Evolutionary conservation across 2,113 vertebrate genomes (phyloP).

Genomic region (Ardeotis arabs): DNA sequence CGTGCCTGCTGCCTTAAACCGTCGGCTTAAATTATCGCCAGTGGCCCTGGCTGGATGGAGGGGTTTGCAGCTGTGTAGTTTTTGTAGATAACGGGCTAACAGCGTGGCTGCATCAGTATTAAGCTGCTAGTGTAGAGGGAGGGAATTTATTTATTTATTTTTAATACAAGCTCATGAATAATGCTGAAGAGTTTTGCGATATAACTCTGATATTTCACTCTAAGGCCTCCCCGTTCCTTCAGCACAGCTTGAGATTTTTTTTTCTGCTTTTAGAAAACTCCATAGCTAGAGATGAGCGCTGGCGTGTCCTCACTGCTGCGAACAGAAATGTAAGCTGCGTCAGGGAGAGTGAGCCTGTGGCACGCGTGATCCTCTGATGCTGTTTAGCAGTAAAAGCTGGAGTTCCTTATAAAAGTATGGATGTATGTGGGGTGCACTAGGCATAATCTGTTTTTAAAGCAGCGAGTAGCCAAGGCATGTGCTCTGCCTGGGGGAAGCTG

Average conservation of each 20-base stretch:
- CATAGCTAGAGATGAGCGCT: neutral
- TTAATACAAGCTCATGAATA: neutral
- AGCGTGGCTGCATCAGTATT: neutral
- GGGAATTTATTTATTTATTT: neutral
- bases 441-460: neutral
- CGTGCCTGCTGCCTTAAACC: fast-evolving
- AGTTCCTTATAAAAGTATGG: neutral
- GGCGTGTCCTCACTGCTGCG: neutral
- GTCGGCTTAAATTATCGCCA: neutral
- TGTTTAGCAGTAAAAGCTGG: neutral
- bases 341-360: neutral
- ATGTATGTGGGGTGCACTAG: neutral
- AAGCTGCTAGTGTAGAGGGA: neutral
- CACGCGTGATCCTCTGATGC: neutral
- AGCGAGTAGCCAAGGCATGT: neutral
- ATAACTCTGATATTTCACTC: neutral
- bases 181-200: neutral
- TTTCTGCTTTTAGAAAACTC: neutral
- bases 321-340: neutral
- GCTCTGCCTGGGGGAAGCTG: neutral
- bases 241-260: neutral
- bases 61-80: neutral
- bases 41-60: neutral
- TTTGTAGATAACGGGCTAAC: neutral
- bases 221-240: neutral